Percentiles rank a stretch among this genome's conserved stretches.
Conservation (phyloP, 2,888 invertebrate genomes). For the Dryadula phaetusa region DNA sequence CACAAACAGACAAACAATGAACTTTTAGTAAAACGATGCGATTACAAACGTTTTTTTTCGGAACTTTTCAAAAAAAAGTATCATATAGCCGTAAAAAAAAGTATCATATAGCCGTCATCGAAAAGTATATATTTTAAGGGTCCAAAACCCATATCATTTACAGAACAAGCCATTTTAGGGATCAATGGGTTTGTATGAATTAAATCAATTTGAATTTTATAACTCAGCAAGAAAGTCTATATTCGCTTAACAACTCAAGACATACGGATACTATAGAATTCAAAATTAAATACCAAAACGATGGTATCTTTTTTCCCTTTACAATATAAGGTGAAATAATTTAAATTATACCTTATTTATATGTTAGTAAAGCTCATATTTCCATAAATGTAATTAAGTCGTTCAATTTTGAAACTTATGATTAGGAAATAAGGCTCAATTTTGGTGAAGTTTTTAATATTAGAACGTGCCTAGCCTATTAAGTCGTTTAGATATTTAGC, state of each 20-base stretch:
- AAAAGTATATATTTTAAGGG: conserved; percentile 19
- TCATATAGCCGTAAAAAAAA: not conserved
- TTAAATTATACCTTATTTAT: not conserved
- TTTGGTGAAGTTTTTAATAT: conserved; percentile 1
- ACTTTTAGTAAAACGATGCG: not conserved
- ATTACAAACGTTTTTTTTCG: not conserved
- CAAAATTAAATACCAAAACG: conserved; percentile 34
- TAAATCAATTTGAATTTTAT: not conserved
- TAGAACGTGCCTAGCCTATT: conserved; percentile 28
- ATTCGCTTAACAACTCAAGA: not conserved
- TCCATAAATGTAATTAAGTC: not conserved
- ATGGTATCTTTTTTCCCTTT: conserved; percentile 37
- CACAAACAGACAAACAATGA: too few relatives aligned
- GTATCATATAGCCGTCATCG: conserved; percentile 5
- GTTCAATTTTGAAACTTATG: conserved; percentile 5
- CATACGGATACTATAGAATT: conserved; percentile 10
- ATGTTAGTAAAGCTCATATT: not conserved
- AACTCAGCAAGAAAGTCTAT: not conserved
- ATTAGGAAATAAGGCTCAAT: not conserved
- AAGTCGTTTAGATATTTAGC: conserved; percentile 17
- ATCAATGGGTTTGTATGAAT: not conserved
- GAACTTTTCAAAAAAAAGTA: not conserved
- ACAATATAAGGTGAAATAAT: conserved; percentile 21
- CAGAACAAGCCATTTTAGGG: conserved; percentile 17
- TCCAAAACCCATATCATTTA: conserved; percentile 24